Conservation (phyloP, 2,888 invertebrate species). For the Papilio elwesi region DNA sequence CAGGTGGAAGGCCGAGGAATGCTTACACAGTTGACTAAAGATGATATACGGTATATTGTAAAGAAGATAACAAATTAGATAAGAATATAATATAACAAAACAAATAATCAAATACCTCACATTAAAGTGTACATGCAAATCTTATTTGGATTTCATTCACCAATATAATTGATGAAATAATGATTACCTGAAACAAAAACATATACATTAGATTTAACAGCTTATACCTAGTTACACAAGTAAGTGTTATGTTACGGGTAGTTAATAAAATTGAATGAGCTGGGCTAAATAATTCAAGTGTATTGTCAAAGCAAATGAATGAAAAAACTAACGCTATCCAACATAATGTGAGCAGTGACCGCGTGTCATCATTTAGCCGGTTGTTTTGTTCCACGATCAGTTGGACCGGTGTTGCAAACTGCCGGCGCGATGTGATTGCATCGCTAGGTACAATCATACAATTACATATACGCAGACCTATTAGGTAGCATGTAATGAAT, state of each 20-base stretch:
- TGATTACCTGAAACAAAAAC: conserved; percentile 33
- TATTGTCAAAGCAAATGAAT: conserved; percentile 27
- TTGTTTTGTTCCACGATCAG: conserved; percentile 27
- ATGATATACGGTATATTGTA: too few relatives aligned
- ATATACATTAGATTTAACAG: not conserved
- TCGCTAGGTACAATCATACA: not conserved
- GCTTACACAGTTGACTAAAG: too few relatives aligned
- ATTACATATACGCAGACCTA: too few relatives aligned
- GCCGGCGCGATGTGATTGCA: not conserved
- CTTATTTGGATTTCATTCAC: conserved; percentile 5
- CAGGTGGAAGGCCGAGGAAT: too few relatives aligned
- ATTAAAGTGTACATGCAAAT: conserved; percentile 11
- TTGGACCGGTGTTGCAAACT: not conserved
- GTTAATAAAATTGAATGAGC: not conserved
- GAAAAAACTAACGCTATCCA: conserved; percentile 13
- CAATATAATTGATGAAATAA: not conserved
- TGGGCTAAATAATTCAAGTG: not conserved
- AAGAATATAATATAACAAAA: too few relatives aligned
- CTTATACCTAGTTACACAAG: not conserved
- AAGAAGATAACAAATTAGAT: too few relatives aligned
- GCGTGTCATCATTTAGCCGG: not conserved
- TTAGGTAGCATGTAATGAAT: too few relatives aligned
- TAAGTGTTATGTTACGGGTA: not conserved
- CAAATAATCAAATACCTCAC: too few relatives aligned
- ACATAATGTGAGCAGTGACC: conserved; percentile 32